Base-by-base conservation (phyloP, 2,888 invertebrate genomes). In the Lasioglossum calceatum region DNA sequence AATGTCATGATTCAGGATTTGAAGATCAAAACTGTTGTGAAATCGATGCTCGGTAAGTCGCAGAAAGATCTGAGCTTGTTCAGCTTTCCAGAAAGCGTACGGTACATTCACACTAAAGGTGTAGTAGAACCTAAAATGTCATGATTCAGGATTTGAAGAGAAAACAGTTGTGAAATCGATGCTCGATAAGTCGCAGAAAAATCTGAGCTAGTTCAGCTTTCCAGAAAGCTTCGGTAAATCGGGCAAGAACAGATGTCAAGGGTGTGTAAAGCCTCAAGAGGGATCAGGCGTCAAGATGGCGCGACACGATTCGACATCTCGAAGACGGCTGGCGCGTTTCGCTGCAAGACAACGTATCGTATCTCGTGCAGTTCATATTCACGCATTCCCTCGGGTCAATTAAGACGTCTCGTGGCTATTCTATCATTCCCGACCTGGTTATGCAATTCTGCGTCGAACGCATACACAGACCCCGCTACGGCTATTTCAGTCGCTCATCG, bases 351-450 rank as follows among this genome's bases (percentile, higher is more conserved):
- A 71, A 79, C 86, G 73, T 88, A 84, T 90, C 74, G 78, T 85
- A 90, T 82, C 82, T 89, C 80, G 80, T 47, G 73, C 47, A 80
- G 87, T 85, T 90, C 85, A 84, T 87, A 87, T 81, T 87, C 89
- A 80, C 85, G 85, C 90, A 88, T 92, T 92, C 91, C 87, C 90
- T 86, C 87, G 92, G 91, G 92, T 93, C 93, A 93, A 93, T 93
- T 92, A 92, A 92, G 92, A 90, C 88, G 90, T 91, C 93, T 92
- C 90, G 90, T 89, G 88, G 90, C 86, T 88, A 80, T 90, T 92
- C 88, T 89, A 89, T 90, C 91, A 91, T 89, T 86, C 89, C 88
- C 84, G 81, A 70, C 81, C 81, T 86, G 84, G 87, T 93, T 93
- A 88, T 87, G 89, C 85, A 88, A 88, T 90, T 90, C 85, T 83